A percentile compares a stretch with the other conserved stretches of the same genome.
Conservation (phyloP, 2,113 vertebrate genomes). For the Campylorhamphus procurvoides region DNA sequence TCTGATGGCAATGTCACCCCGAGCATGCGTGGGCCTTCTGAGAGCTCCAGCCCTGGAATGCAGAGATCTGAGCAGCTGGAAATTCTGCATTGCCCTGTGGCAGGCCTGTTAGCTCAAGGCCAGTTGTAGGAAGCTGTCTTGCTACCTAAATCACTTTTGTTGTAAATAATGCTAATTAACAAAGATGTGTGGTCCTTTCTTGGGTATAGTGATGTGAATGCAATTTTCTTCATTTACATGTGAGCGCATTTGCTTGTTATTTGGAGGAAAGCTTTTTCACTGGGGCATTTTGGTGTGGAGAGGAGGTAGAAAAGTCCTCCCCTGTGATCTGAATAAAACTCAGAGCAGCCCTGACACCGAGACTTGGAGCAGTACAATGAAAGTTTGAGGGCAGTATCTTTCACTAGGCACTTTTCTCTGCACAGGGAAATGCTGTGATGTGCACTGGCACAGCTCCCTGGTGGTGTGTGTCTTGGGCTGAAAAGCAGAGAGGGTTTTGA, state of each 20-base stretch:
- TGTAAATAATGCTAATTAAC: background rate
- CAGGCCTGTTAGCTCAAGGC: background rate
- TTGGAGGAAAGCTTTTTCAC: background rate
- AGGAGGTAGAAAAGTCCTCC: background rate
- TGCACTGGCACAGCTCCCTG: background rate
- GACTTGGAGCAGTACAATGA: background rate
- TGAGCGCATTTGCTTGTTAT: fast-evolving
- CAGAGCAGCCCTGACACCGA: background rate
- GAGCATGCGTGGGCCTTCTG: background rate
- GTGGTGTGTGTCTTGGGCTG: background rate
- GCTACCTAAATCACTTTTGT: background rate
- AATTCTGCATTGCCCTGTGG: background rate
- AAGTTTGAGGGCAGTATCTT: background rate
- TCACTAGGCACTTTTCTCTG: fast-evolving
- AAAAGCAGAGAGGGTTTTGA: background rate
- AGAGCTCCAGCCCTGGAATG: background rate
- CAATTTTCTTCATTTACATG: background rate
- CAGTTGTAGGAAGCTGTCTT: background rate
- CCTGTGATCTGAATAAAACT: background rate
- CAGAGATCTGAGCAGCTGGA: background rate
- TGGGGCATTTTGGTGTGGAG: background rate
- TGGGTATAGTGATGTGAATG: background rate
- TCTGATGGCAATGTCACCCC: fast-evolving
- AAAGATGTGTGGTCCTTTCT: background rate
- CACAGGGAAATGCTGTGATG: background rate